Evolutionary conservation across 2,888 invertebrate species (phyloP), one percentile per base, ranked within the genome.

Genomic region (Acronicta alni): DNA sequence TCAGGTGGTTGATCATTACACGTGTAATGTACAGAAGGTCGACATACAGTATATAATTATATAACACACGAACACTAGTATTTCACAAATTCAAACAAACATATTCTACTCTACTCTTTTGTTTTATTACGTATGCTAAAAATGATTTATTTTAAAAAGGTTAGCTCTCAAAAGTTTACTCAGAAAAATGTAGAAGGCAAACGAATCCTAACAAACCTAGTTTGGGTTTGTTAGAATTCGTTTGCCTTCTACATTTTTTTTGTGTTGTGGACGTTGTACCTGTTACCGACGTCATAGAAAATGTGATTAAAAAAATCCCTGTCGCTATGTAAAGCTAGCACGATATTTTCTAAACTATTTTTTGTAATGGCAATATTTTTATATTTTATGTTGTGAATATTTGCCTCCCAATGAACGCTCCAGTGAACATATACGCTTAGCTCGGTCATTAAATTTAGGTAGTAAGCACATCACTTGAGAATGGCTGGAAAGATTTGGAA

Each of bases 301-400:
- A 62, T 47, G 30, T 46, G 63, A 56, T 63, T 63, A 70, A 47
- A 52, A 63, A 65, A 68, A 46, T 30, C 35, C 16, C 10, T 39
- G 32, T 44, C 39, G 30, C n/a, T 48, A 14, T 32, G 32, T 32
- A 14, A 32, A 30, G 30, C 14, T 32, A 32, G 14, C 32, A 5
- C 5, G 14, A 32, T 32, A 32, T 32, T 14, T 32, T 32, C 12
- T 23, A 23, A 23, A 10, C 9, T 10, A 26, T 10, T 32, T 12
- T 32, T 14, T 32, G 3, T 32, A 48, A 42, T 37, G 16, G 9
- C 4, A 8, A 18, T 32, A n/a, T 32, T 32, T 32, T 32, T 32
- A 32, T 4, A 32, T 32, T 32, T 32, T 32, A 4, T 26, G 10
- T 9, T 26, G 26, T 26, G 32, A 12, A n/a, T 10, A n/a, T n/a